phyloP scores from a whole-genome alignment of 2,888 invertebrate species.

The Andrena bicolor region DNA sequence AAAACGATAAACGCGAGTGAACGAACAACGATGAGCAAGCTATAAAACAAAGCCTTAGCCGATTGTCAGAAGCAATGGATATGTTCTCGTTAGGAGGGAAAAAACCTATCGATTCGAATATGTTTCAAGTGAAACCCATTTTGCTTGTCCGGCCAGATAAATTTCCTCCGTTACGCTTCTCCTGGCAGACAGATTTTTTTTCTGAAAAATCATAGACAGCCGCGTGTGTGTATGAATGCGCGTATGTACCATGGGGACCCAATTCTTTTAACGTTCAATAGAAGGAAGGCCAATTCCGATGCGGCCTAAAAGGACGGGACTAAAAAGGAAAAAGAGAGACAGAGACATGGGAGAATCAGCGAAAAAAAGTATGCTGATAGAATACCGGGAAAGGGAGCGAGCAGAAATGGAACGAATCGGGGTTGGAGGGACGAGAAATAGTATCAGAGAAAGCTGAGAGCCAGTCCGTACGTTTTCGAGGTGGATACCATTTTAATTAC shows the following conservation, averaged over 20 bases:
- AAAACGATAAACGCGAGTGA: constrained; percentile 26
- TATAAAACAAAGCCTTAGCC: constrained; percentile 44
- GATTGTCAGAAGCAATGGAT: constrained; percentile 38
- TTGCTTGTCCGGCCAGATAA: constrained; percentile 20
- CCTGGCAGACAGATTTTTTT: constrained; percentile 16
- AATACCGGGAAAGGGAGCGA: constrained; percentile 13
- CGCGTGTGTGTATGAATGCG: too few relatives aligned
- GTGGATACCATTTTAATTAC: constrained; percentile 77
- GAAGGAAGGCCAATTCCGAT: constrained; percentile 55
- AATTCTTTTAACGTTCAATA: constrained; percentile 37
- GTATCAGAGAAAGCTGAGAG: constrained; percentile 67
- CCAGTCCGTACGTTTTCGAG: constrained; percentile 74
- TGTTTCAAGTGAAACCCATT: constrained; percentile 42
- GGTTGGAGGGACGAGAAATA: constrained; percentile 57
- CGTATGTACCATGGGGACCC: neutral
- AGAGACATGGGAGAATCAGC: neutral
- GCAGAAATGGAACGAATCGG: constrained; percentile 54
- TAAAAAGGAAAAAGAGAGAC: neutral
- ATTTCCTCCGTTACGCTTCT: constrained; percentile 24
- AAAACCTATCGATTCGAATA: constrained; percentile 42
- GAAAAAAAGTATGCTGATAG: constrained; percentile 21
- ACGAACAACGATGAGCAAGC: constrained; percentile 29
- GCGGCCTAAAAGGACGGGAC: constrained; percentile 18
- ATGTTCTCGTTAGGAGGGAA: neutral
- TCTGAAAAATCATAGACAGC: constrained; percentile 38